Conservation (phyloP, 2,113 vertebrate genomes). For the Psilopsiagon aurifrons region DNA sequence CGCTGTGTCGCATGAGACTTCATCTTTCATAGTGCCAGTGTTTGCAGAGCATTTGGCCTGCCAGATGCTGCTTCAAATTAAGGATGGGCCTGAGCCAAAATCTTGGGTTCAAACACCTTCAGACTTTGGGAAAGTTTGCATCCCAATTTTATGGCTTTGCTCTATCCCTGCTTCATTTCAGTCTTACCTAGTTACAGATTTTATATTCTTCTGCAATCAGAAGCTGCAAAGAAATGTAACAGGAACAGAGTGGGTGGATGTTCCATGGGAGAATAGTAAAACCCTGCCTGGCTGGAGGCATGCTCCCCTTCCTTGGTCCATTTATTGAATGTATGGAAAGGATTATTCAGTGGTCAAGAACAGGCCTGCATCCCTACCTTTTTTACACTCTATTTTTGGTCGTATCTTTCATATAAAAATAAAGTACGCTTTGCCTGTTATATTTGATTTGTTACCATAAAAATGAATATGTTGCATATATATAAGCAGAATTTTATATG, state of each 20-base stretch:
- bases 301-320: slow-evolving; percentile 18
- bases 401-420: slow-evolving; percentile 43
- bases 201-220: slow-evolving; percentile 56
- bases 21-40: slow-evolving; percentile 1
- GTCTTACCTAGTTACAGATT: slow-evolving; percentile 57
- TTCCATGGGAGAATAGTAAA: slow-evolving; percentile 54
- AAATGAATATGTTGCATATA: slow-evolving; percentile 19
- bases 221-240: slow-evolving; percentile 33
- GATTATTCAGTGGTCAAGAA: slow-evolving; percentile 33
- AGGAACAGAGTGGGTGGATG: slow-evolving; percentile 33
- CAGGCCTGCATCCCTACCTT: slow-evolving; percentile 12
- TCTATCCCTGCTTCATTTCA: slow-evolving; percentile 59
- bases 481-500: slow-evolving; percentile 29
- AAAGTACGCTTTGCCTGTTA: slow-evolving; percentile 34
- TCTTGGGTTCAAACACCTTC: slow-evolving; percentile 51
- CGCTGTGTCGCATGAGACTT: neutral
- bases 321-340: slow-evolving; percentile 36
- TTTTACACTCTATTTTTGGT: slow-evolving; percentile 32
- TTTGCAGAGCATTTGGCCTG: slow-evolving; percentile 43
- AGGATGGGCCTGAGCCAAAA: slow-evolving; percentile 48
- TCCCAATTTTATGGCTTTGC: neutral
- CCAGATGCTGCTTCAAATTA: slow-evolving; percentile 62
- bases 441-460: slow-evolving; percentile 21
- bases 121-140: slow-evolving; percentile 46
- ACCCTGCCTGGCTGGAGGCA: slow-evolving; percentile 31